Evolutionary conservation across 2,797 vertebrate genomes (phyloP), one percentile per base, ranked within the genome.

Genomic region (Chelidonichthys spinosus): DNA sequence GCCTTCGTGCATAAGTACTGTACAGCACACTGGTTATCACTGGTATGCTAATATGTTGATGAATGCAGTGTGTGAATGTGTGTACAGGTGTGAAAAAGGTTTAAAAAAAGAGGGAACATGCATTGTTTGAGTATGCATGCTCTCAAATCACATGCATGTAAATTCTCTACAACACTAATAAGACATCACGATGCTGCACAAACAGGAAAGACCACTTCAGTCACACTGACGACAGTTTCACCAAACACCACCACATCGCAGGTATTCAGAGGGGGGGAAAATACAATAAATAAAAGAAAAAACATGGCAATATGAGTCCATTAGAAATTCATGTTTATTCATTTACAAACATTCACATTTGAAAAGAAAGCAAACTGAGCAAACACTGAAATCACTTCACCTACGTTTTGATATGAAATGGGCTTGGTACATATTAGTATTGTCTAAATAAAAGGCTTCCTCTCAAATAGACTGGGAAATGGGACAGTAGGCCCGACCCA

Each of bases 281-380:
- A 63, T 36, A n/a, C 40, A 76, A 53, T 54, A 72, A 83, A 87
- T 73, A 64, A 74, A 83, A 87, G 71, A 64, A 74, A 86, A 87
- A 90, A 89, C 85, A 90, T 87, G 84, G 85, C 87, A 85, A 89
- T 87, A 74, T 85, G 75, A 85, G 62, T 91, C 92, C 82, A 93
- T 92, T 88, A 92, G 85, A 91, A 93, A 92, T 90, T 43, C 58
- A 33, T 58, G 76, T 95, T 96, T 94, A 93, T 94, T 94, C 87
- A 82, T 92, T 86, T 88, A 85, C 82, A 88, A 91, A 92, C 79
- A 81, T 87, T 92, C 79, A 94, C 92, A 94, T 90, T 69, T 68
- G 9, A 71, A 78, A 78, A 72, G 18, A n/a, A 55, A 70, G 46
- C 13, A 18, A 36, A 79, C 75, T 79, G 79, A 73, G 70, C 50